Percentiles rank a stretch among this genome's conserved stretches.
phyloP scores from a whole-genome alignment of 2,888 invertebrate genomes.

The Dynastes hyllus region DNA sequence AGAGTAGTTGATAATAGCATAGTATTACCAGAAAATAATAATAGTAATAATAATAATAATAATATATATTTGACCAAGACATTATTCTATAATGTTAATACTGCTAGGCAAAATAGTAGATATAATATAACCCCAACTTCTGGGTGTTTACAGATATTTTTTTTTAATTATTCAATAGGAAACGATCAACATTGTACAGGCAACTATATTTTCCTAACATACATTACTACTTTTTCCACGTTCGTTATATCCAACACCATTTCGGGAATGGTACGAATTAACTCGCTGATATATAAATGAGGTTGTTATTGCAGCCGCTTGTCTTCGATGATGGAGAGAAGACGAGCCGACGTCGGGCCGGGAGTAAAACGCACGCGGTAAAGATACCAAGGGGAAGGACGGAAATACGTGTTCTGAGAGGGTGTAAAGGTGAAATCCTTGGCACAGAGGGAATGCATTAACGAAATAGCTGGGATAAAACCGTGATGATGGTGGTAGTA shows the following conservation, averaged over 20 bases:
- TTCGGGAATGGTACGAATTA: slow-evolving; percentile 29
- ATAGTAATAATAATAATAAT: no score
- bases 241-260: neutral
- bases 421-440: slow-evolving; percentile 64
- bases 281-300: slow-evolving; percentile 42
- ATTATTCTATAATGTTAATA: no score
- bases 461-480: slow-evolving; percentile 67
- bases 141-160: neutral
- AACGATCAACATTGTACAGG: no score
- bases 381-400: neutral
- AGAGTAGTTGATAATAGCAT: no score
- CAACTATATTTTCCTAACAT: no score
- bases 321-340: slow-evolving; percentile 38
- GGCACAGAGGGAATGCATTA: slow-evolving; percentile 68
- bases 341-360: neutral
- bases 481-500: slow-evolving; percentile 67
- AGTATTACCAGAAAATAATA: no score
- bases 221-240: no score
- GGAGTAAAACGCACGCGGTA: slow-evolving; percentile 22
- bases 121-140: no score
- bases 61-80: no score
- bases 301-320: slow-evolving; percentile 44
- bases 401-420: slow-evolving; percentile 45
- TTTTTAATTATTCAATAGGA: neutral
- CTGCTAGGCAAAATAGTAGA: no score